These are phyloP conservation scores for Odontamblyopus rebecca DNA, from an alignment of 2,797 vertebrate species.

Conservation along the genomic window DNA sequence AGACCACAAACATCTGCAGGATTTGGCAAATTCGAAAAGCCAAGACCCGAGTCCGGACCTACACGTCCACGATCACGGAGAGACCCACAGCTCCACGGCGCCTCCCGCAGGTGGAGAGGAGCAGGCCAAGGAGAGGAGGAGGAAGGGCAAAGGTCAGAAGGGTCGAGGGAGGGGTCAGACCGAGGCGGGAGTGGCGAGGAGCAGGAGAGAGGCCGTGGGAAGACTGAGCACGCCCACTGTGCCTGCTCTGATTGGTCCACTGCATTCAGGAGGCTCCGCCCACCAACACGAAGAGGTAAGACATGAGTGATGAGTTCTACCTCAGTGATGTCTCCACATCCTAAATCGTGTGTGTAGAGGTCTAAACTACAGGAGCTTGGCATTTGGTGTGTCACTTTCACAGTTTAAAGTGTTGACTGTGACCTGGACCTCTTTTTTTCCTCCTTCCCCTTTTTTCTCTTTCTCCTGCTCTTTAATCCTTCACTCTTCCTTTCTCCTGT, in stretches of 20 bases:
- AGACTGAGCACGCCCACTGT: conserved; percentile 40
- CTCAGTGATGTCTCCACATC: no score
- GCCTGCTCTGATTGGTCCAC: conserved; percentile 22
- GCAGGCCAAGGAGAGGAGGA: not conserved
- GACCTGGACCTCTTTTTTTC: no score
- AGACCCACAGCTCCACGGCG: not conserved
- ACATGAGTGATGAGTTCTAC: no score
- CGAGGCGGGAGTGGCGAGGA: conserved; percentile 53
- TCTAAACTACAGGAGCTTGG: no score
- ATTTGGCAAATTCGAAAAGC: not conserved
- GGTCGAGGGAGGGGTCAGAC: not conserved
- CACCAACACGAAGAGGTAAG: conserved; percentile 87
- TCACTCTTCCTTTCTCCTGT: conserved; percentile 9
- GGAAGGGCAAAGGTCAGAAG: not conserved
- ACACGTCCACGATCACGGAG: not conserved
- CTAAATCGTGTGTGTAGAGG: no score
- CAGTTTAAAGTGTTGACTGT: no score
- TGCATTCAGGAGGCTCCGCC: conserved; percentile 59
- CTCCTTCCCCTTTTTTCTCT: no score
- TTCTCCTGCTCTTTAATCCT: no score
- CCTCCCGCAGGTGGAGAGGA: not conserved
- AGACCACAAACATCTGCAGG: not conserved
- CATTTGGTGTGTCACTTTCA: no score
- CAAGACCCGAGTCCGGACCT: not conserved
- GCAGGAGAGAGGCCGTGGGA: conserved; percentile 82